These are phyloP conservation scores for Zaprionus bogoriensis DNA, from an alignment of 2,888 invertebrate species.

Conservation along the genomic window DNA sequence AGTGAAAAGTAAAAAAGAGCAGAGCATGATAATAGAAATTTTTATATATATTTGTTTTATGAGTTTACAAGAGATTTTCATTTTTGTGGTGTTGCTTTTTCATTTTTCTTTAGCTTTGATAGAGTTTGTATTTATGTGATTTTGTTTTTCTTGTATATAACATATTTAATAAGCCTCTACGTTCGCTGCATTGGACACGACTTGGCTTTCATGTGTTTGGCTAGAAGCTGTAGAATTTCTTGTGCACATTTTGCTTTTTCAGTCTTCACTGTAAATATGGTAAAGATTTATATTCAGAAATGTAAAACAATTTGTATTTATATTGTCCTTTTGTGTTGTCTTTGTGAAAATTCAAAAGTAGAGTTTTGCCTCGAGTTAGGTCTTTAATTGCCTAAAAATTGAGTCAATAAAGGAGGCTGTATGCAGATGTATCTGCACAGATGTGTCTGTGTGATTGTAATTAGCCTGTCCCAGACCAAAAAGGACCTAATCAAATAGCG, in stretches of 20 bases:
- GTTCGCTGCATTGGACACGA: constrained; percentile 7
- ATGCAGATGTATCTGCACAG: not conserved
- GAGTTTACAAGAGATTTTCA: constrained; percentile 58
- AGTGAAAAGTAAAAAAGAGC: constrained; percentile 86
- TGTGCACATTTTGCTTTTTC: no score
- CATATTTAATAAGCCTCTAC: not conserved
- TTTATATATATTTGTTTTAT: constrained; percentile 69
- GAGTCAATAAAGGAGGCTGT: not conserved
- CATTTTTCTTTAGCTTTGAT: constrained; percentile 33
- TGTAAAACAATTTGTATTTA: not conserved
- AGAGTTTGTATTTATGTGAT: constrained; percentile 43
- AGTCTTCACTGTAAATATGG: no score
- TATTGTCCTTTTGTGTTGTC: no score
- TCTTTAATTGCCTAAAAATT: not conserved
- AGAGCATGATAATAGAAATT: constrained; percentile 80
- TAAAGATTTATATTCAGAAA: no score
- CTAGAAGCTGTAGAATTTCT: not conserved
- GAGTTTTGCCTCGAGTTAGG: no score
- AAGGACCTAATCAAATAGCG: constrained; percentile 42
- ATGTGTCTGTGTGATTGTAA: constrained; percentile 15
- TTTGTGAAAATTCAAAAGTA: no score
- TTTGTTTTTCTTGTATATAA: not conserved
- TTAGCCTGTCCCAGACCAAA: constrained; percentile 30
- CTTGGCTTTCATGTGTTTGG: constrained; percentile 20
- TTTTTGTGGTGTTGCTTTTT: constrained; percentile 39